Evolutionary conservation across 64 coral and sea anemone genomes (phyloP).

Genomic region (Dendrophyllia cribrosa): DNA sequence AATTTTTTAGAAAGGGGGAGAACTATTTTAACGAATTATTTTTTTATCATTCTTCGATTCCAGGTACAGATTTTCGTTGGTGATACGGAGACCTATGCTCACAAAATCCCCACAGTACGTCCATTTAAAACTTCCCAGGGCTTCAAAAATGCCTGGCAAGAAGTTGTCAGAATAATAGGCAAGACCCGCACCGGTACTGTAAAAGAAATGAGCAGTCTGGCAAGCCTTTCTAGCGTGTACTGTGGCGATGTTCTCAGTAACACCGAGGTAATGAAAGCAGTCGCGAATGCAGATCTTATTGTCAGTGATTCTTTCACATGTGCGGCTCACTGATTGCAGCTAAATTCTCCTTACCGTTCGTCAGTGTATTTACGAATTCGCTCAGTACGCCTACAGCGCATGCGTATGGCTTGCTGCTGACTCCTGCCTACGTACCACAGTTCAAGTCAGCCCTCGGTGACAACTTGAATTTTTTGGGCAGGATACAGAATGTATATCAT

Average conservation of each 20-base stretch:
- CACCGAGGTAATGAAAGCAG: background rate
- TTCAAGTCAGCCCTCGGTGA: background rate
- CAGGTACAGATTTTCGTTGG: slow-evolving; percentile 8
- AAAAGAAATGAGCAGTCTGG: background rate
- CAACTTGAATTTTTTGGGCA: background rate
- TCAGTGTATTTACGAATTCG: background rate
- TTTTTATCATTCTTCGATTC: background rate
- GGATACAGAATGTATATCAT: background rate
- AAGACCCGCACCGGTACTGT: no score
- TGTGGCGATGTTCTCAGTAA: slow-evolving; percentile 19
- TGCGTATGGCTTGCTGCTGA: background rate
- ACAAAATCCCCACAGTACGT: background rate
- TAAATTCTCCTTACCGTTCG: slow-evolving; percentile 32
- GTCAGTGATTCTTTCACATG: slow-evolving; percentile 30
- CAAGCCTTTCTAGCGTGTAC: background rate
- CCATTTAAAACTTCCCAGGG: background rate
- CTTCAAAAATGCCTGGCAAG: background rate
- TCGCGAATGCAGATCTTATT: slow-evolving; percentile 2
- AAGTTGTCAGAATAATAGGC: background rate
- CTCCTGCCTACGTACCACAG: slow-evolving; percentile 7
- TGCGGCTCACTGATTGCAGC: slow-evolving; percentile 34
- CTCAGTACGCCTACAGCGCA: background rate
- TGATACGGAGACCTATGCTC: background rate
- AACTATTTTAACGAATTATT: no score
- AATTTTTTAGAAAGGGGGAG: no score